Evolutionary conservation across 2,888 invertebrate genomes (phyloP).

Genomic region (Plebejus argus): DNA sequence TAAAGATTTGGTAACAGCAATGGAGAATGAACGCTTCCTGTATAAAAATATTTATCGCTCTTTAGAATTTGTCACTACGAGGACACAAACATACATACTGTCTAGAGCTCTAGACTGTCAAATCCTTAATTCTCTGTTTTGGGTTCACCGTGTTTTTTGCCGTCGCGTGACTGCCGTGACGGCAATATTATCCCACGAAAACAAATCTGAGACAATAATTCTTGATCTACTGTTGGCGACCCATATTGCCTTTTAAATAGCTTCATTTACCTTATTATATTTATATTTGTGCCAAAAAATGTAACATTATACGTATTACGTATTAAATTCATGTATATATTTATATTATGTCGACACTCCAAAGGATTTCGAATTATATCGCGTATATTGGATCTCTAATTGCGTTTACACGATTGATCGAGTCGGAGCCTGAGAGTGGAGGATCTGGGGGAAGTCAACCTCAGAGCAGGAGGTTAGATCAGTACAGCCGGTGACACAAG

Average conservation of each 20-base stretch:
- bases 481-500: not conserved
- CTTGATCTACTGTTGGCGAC: not conserved
- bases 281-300: not conserved
- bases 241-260: not conserved
- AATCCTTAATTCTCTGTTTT: too few species aligned
- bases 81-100: too few species aligned
- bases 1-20: not conserved
- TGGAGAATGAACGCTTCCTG: too few species aligned
- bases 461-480: not conserved
- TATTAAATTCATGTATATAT: not conserved
- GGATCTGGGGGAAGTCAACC: not conserved
- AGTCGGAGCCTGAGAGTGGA: not conserved
- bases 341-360: not conserved
- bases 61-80: too few species aligned
- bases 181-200: not conserved
- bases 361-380: not conserved
- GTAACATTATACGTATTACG: not conserved
- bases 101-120: too few species aligned
- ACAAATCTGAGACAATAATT: not conserved
- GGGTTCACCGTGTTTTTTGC: not conserved
- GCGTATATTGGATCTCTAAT: not conserved
- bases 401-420: conserved; percentile 2
- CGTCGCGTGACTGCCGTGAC: not conserved
- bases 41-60: too few species aligned
- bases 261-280: not conserved